Evolutionary conservation across 2,888 invertebrate species (phyloP).

Genomic region (Cheilosia grossa): DNA sequence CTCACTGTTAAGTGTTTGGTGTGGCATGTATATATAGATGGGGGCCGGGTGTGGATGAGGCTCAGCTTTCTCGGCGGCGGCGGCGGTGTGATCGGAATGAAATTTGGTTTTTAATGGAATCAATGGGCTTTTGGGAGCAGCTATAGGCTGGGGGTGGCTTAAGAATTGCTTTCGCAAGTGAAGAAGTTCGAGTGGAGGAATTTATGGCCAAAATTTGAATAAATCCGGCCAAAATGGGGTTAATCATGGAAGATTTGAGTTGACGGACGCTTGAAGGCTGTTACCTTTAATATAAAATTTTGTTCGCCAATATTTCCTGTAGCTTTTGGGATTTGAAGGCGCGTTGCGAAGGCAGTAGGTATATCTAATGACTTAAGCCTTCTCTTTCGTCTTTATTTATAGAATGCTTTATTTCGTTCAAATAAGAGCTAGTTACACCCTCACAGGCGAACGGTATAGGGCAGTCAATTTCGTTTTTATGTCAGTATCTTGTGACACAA

Average conservation of each 20-base stretch:
- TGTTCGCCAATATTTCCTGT: too few relatives aligned
- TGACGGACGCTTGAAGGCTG: too few relatives aligned
- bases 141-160: conserved; percentile 10
- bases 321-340: too few relatives aligned
- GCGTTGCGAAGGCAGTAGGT: too few relatives aligned
- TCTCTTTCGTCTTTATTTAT: too few relatives aligned
- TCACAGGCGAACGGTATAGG: too few relatives aligned
- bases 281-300: too few relatives aligned
- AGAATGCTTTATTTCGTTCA: too few relatives aligned
- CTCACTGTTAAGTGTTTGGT: conserved; percentile 63
- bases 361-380: too few relatives aligned
- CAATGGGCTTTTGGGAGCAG: conserved; percentile 43
- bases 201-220: conserved; percentile 5
- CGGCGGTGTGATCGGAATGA: conserved; percentile 32
- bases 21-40: neutral
- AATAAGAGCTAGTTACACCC: too few relatives aligned
- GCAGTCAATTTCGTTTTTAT: too few relatives aligned
- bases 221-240: neutral
- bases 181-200: conserved; percentile 16
- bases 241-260: neutral
- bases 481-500: too few relatives aligned
- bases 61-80: conserved; percentile 18
- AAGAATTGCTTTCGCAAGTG: conserved; percentile 25
- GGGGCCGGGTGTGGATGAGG: neutral
- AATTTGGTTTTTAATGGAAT: conserved; percentile 70